A percentile compares a stretch with the other conserved stretches of the same genome.
These are phyloP conservation scores for Orussus abietinus DNA, from an alignment of 1,140 invertebrate species.

Conservation along the genomic window DNA sequence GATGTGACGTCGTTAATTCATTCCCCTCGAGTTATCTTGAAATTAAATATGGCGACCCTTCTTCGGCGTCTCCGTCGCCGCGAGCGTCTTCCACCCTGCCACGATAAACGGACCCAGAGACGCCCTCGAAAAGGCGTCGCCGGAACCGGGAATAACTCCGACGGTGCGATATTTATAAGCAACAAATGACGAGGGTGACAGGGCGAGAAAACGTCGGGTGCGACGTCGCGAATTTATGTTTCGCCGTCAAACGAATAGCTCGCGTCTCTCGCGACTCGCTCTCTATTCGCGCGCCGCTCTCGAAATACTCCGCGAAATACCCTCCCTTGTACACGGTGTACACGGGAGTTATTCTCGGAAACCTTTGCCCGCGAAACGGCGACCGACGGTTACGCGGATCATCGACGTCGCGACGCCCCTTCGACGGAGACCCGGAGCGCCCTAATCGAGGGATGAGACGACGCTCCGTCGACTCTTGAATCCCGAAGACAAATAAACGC, in stretches of 20 bases:
- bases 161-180: constrained; percentile 42
- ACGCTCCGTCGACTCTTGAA: too few relatives aligned
- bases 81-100: constrained; percentile 1
- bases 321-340: neutral
- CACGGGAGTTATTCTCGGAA: constrained; percentile 2
- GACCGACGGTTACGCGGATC: too few relatives aligned
- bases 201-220: constrained; percentile 43
- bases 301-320: constrained; percentile 7
- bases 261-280: constrained; percentile 6
- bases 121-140: too few relatives aligned
- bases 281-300: constrained; percentile 6
- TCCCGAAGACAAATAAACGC: too few relatives aligned
- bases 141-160: constrained; percentile 19
- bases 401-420: too few relatives aligned
- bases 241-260: constrained; percentile 12
- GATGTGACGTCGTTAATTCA: neutral
- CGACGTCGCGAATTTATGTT: constrained; percentile 6
- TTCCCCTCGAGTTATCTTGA: too few relatives aligned
- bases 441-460: too few relatives aligned
- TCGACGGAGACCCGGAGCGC: too few relatives aligned
- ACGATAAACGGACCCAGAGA: neutral
- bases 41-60: too few relatives aligned
- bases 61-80: constrained; percentile 15
- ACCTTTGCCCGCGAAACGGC: too few relatives aligned
- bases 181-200: constrained; percentile 51